Evolutionary conservation across 2,113 vertebrate species (phyloP).

Genomic region (Odobenus rosmarus): DNA sequence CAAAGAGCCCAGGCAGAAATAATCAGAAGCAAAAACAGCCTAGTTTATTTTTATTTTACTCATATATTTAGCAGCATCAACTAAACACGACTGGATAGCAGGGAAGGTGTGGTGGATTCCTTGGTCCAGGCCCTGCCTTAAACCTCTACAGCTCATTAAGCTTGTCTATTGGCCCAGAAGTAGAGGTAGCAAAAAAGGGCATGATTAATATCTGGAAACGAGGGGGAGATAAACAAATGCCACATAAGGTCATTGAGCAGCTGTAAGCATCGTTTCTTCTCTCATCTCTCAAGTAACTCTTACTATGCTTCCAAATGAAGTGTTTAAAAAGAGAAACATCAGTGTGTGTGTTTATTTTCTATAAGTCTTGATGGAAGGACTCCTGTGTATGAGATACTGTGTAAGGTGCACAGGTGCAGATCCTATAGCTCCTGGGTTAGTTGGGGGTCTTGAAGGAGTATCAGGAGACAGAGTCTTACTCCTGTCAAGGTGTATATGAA

Average conservation of each 20-base stretch:
- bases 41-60: not conserved
- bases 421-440: not conserved
- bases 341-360: not conserved
- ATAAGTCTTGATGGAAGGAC: not conserved
- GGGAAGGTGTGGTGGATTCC: not conserved
- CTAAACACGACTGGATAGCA: not conserved
- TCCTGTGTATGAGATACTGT: not conserved
- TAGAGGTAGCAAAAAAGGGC: slow-evolving; percentile 31
- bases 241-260: not conserved
- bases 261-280: not conserved
- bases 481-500: not conserved
- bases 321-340: not conserved
- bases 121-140: not conserved
- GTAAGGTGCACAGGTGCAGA: not conserved
- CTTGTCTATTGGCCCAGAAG: slow-evolving; percentile 30
- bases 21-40: slow-evolving; percentile 30
- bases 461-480: not conserved
- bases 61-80: not conserved
- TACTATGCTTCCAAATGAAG: not conserved
- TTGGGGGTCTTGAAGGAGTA: not conserved
- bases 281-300: not conserved
- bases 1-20: not conserved
- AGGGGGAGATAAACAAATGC: not conserved
- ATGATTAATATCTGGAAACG: not conserved
- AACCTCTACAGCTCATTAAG: not conserved